Evolutionary conservation across 2,797 vertebrate genomes (phyloP).

Genomic region (Helarctos malayanus): DNA sequence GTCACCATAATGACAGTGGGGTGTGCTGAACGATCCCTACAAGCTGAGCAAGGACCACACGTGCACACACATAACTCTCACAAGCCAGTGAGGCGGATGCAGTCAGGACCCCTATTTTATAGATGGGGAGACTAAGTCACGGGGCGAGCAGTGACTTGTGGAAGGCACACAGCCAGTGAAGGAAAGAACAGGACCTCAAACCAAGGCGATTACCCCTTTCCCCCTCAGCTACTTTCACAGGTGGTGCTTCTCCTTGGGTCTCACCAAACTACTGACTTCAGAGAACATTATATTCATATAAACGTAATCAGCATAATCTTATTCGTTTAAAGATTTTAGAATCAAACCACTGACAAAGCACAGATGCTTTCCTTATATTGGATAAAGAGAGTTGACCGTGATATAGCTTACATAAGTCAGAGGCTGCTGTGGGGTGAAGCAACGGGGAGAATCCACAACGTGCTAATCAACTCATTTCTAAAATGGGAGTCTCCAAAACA

Average conservation of each 20-base stretch:
- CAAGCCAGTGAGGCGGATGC: accelerated
- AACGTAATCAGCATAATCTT: not conserved
- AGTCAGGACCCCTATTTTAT: not conserved
- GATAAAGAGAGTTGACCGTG: not conserved
- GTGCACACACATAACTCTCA: not conserved
- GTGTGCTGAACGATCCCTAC: accelerated
- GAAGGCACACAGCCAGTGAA: not conserved
- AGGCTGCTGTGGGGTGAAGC: not conserved
- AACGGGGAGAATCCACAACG: not conserved
- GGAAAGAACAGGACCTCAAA: not conserved
- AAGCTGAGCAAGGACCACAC: too few relatives aligned
- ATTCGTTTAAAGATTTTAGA: not conserved
- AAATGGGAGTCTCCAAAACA: not conserved
- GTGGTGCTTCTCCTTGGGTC: not conserved
- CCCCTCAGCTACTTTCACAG: not conserved
- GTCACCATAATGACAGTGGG: too few relatives aligned
- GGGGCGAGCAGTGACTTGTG: not conserved
- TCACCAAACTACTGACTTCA: not conserved
- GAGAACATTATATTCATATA: not conserved
- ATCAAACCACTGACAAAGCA: not conserved
- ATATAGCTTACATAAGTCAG: not conserved
- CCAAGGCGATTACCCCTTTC: not conserved
- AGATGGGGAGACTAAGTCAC: not conserved
- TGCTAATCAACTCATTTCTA: not conserved
- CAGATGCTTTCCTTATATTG: not conserved